Evolutionary conservation across 2,113 vertebrate genomes (phyloP).

Genomic region (Semnopithecus entellus): DNA sequence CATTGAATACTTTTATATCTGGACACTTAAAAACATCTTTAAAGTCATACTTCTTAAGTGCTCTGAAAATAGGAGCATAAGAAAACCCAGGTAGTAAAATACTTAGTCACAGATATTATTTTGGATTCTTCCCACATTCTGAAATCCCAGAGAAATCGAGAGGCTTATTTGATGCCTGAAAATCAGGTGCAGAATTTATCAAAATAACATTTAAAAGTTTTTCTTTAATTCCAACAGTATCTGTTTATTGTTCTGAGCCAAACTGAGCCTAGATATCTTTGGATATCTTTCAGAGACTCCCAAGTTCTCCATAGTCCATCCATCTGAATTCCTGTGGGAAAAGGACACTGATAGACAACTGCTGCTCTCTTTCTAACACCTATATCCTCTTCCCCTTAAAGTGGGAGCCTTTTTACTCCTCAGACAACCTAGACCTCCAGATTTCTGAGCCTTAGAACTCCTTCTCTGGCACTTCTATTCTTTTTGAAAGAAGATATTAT

Average conservation of each 20-base stretch:
- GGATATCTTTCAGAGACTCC: background rate
- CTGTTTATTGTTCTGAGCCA: background rate
- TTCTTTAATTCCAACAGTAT: background rate
- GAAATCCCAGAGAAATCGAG: background rate
- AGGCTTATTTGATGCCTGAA: background rate
- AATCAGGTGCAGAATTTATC: background rate
- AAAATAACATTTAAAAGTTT: background rate
- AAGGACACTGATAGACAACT: background rate
- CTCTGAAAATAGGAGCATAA: background rate
- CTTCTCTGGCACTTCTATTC: background rate
- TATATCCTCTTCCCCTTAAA: background rate
- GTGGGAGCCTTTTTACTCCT: background rate
- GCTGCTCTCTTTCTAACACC: background rate
- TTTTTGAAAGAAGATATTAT: background rate
- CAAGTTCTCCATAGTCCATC: background rate
- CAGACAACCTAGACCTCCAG: background rate
- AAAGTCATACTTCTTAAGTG: background rate
- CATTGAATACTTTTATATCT: background rate
- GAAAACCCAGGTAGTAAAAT: background rate
- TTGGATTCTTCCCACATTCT: background rate
- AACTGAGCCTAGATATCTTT: background rate
- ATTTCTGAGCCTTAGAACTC: background rate
- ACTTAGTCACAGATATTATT: background rate
- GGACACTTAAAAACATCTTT: background rate
- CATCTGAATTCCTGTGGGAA: background rate